Evolutionary conservation across 2,797 vertebrate genomes (phyloP).

Genomic region (Nyctibius grandis): DNA sequence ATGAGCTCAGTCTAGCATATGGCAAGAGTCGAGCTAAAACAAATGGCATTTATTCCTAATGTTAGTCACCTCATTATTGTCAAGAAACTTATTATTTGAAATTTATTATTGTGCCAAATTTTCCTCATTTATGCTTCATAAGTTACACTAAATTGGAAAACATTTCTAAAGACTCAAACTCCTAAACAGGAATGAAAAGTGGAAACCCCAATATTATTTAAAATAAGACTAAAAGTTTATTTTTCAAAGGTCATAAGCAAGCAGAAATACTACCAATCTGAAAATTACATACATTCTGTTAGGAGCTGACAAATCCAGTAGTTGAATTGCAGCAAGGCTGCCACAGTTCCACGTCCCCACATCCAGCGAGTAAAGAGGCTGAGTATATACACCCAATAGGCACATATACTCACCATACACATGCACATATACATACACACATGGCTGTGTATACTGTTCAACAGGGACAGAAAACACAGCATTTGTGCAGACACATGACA

Average conservation of each 20-base stretch:
- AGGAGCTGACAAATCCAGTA: neutral
- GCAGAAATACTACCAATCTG: neutral
- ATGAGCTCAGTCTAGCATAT: slow-evolving; percentile 9
- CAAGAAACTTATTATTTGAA: neutral
- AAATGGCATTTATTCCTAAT: neutral
- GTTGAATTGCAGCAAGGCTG: neutral
- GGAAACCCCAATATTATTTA: neutral
- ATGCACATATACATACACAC: accelerated
- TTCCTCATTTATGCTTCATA: neutral
- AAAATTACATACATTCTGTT: neutral
- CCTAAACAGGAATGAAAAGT: neutral
- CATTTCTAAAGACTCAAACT: neutral
- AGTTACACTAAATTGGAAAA: neutral
- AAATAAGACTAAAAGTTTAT: neutral
- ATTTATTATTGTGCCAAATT: neutral
- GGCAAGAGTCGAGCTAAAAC: neutral
- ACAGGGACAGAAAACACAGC: neutral
- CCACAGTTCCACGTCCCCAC: too few species aligned
- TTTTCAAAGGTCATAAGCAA: neutral
- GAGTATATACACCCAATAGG: neutral
- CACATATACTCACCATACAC: accelerated
- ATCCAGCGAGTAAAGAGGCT: neutral
- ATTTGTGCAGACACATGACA: neutral
- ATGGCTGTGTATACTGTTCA: neutral
- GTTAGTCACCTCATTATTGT: neutral